A percentile compares a stretch with the other conserved stretches of the same genome.
Conservation (phyloP, 2,797 vertebrate genomes). For the Tragopan temminckii region DNA sequence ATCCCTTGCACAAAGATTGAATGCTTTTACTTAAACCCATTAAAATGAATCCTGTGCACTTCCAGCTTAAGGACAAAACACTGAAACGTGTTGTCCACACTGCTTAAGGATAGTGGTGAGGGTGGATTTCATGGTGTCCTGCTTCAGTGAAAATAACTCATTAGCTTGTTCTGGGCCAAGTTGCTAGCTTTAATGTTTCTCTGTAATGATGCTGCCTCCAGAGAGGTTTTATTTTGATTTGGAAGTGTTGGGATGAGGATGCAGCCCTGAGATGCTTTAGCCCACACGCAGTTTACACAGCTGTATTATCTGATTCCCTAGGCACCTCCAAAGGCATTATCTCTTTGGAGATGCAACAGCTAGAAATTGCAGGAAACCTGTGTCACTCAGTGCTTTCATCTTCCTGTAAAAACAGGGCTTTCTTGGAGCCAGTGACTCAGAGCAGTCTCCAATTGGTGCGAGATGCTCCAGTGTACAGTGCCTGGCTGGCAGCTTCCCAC, state of each 20-base stretch:
- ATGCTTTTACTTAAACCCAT: background rate
- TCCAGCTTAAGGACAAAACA: background rate
- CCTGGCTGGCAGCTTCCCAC: background rate
- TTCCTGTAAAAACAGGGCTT: background rate
- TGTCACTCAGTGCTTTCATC: constrained; percentile 49
- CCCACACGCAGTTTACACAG: constrained; percentile 80
- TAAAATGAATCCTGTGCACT: background rate
- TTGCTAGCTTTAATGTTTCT: constrained; percentile 6
- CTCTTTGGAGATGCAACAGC: constrained; percentile 32
- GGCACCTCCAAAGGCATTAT: constrained; percentile 28
- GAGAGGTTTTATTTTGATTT: constrained; percentile 54
- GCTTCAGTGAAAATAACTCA: constrained; percentile 17
- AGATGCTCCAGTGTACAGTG: background rate
- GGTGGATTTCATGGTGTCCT: background rate
- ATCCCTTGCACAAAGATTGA: background rate
- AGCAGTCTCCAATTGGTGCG: background rate
- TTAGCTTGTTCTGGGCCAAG: background rate
- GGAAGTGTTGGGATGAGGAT: constrained; percentile 45
- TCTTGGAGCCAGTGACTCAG: constrained; percentile 1
- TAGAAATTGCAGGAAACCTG: constrained; percentile 45
- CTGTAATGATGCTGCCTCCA: constrained; percentile 26
- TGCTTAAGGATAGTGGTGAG: background rate
- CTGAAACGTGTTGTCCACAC: accelerated
- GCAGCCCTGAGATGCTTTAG: constrained; percentile 34
- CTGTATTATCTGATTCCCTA: constrained; percentile 48